Evolutionary conservation across 2,113 vertebrate genomes (phyloP), one percentile per base, ranked within the genome.

Genomic region (Menura novaehollandiae): DNA sequence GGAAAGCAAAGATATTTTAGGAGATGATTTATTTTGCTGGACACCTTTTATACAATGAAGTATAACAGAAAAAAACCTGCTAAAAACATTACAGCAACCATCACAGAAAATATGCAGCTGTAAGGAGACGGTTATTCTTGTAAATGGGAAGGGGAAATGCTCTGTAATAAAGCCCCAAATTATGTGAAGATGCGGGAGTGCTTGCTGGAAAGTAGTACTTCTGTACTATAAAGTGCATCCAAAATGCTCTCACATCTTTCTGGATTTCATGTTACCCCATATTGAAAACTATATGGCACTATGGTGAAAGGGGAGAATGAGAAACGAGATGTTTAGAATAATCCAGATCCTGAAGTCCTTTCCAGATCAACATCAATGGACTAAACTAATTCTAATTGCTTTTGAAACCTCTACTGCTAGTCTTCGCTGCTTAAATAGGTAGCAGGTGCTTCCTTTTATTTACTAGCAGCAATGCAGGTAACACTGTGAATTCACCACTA

Each of bases 1-100:
- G 35, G 47, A 83, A 93, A 84, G 75, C 46, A 62, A 66, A 93
- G 41, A 37, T 89, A 71, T 62, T 78, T 92, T 82, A 87, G 74
- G 91, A 91, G 77, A 88, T 55, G 0, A 71, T 74, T 67, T 88
- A 2, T 81, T 95, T 95, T 92, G 49, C 64, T 75, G 63, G 44
- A 67, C 74, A 53, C 72, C 13, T 87, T 72, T 86, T 53, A 71
- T 21, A 74, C 41, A 89, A 49, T 67, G 62, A 75, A 77, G 39
- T 21, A 26, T 22, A 83, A 91, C 27, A 83, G 78, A 95, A 93
- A 86, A 44, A 83, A 96, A 68, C 35, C 79, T 94, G 75, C 72
- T 91, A 72, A 95, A 96, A 94, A 86, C 47, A 81, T 72, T 90
- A 74, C 86, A 94, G 79, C 44, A 93, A 96, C 73, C 81, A 66